Evolutionary conservation across 2,113 vertebrate species (phyloP).

Genomic region (Bucco capensis): DNA sequence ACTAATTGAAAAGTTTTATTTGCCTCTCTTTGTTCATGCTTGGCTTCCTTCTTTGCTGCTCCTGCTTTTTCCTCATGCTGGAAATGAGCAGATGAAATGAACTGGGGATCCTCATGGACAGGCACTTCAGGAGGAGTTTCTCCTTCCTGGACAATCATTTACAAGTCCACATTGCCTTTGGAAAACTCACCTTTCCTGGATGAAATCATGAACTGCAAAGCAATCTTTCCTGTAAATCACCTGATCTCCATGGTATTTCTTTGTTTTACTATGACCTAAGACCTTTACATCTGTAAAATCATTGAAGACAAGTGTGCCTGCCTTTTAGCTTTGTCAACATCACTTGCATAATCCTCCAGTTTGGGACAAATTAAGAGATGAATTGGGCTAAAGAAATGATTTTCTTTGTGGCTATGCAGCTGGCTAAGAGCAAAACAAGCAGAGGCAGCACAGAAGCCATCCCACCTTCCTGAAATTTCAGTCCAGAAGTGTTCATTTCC

Average conservation of each 20-base stretch:
- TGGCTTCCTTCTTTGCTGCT: background rate
- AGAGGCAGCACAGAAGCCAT: background rate
- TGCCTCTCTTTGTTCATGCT: background rate
- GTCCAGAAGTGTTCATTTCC: background rate
- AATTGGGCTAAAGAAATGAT: background rate
- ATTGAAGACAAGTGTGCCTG: background rate
- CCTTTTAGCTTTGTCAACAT: background rate
- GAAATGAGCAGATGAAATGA: background rate
- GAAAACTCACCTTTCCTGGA: background rate
- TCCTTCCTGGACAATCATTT: background rate
- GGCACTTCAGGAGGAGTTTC: background rate
- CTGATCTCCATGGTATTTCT: background rate
- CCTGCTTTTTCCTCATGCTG: background rate
- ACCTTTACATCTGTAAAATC: background rate
- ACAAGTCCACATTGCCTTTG: background rate
- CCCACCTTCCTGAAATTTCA: background rate
- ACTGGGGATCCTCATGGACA: background rate
- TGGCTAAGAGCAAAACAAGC: background rate
- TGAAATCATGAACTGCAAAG: background rate
- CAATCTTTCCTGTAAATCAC: background rate
- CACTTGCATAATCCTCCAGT: background rate
- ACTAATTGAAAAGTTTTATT: constrained; percentile 31
- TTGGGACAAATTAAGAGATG: background rate
- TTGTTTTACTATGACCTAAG: background rate
- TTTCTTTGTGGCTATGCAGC: background rate